These are phyloP conservation scores for Drosophila baimaii DNA, from an alignment of 1,140 invertebrate genomes.

Conservation along the genomic window DNA sequence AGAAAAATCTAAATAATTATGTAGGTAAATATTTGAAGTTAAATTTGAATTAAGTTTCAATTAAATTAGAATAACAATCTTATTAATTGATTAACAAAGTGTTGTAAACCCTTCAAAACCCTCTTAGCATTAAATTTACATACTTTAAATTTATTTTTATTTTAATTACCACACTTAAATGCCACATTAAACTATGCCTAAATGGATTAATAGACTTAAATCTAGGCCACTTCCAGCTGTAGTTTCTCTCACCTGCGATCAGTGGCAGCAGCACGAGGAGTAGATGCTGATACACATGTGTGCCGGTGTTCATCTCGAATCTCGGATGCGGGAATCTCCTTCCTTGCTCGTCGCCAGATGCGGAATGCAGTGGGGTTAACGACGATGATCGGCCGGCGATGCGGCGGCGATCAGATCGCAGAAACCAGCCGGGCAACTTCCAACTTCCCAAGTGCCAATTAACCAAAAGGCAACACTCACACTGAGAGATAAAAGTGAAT, in stretches of 20 bases:
- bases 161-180: background rate
- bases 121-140: background rate
- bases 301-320: conserved; percentile 6
- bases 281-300: background rate
- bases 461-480: conserved; percentile 13
- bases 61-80: background rate
- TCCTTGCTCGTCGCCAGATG: conserved; percentile 32
- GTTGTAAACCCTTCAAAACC: background rate
- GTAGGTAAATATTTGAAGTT: background rate
- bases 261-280: conserved; percentile 9
- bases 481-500: conserved; percentile 18
- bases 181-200: background rate
- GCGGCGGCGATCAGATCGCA: conserved; percentile 15
- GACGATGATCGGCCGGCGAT: conserved; percentile 12
- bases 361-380: conserved; percentile 24
- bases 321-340: conserved; percentile 21
- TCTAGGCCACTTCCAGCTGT: conserved; percentile 1
- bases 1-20: background rate
- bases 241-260: conserved; percentile 17
- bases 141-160: background rate
- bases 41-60: background rate
- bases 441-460: conserved; percentile 36
- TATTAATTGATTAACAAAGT: background rate
- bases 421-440: conserved; percentile 50
- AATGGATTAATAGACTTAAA: background rate